Percentiles rank a stretch among this genome's conserved stretches.
Evolutionary conservation across 2,888 invertebrate species (phyloP).

Genomic region (Caenorhabditis uteleia): DNA sequence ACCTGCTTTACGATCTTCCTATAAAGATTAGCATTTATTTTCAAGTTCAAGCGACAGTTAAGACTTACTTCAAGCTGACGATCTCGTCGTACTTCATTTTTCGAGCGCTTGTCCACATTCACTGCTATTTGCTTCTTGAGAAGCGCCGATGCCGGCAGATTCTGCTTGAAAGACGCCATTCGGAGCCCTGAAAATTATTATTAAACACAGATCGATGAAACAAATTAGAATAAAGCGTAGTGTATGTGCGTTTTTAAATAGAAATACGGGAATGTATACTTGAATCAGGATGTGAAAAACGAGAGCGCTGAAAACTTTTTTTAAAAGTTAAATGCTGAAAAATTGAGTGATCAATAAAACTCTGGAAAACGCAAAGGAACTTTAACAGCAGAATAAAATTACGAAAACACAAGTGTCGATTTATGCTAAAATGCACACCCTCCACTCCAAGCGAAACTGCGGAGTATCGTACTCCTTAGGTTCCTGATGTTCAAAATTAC

Average conservation of each 20-base stretch:
- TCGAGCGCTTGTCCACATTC: constrained; percentile 41
- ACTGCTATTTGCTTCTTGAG: constrained; percentile 35
- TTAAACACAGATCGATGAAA: constrained; percentile 1
- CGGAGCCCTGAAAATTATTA: constrained; percentile 8
- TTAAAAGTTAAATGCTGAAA: background rate
- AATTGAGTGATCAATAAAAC: background rate
- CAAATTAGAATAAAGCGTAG: too few relatives aligned
- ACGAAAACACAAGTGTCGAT: too few relatives aligned
- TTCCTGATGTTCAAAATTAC: too few relatives aligned
- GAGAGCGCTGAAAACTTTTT: background rate
- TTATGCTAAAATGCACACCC: too few relatives aligned
- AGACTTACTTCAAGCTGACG: constrained; percentile 44
- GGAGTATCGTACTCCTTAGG: too few relatives aligned
- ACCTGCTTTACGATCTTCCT: constrained; percentile 80
- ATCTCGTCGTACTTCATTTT: constrained; percentile 60
- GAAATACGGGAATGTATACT: background rate
- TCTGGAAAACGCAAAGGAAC: constrained; percentile 5
- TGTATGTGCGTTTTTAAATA: background rate
- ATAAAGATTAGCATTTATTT: too few relatives aligned
- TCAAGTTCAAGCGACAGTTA: background rate
- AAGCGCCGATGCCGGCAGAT: constrained; percentile 41
- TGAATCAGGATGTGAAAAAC: background rate
- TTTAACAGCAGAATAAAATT: too few relatives aligned
- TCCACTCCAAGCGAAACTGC: too few relatives aligned
- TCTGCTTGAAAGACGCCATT: constrained; percentile 53